Evolutionary conservation across 2,888 invertebrate genomes (phyloP).

Genomic region (Gryllus longicercus): DNA sequence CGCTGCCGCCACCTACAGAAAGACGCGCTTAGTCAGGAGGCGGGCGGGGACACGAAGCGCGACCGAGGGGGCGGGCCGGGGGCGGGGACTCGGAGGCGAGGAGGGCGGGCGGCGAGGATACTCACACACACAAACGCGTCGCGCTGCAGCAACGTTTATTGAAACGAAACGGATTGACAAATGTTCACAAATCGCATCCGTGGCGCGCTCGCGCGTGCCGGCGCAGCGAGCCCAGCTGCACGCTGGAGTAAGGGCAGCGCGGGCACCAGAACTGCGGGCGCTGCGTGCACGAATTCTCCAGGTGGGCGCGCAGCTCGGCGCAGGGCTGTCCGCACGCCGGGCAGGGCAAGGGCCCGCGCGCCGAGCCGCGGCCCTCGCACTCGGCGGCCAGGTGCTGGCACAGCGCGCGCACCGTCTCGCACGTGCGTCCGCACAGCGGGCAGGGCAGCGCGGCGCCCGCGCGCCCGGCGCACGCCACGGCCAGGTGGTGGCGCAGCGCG

Average conservation of each 20-base stretch:
- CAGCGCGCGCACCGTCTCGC: slow-evolving; percentile 2
- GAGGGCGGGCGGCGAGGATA: not conserved
- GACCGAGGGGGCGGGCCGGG: not conserved
- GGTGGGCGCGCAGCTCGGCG: not conserved
- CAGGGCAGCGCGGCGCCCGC: slow-evolving; percentile 3
- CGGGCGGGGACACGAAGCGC: not conserved
- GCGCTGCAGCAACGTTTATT: too few relatives aligned
- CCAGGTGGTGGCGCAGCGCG: not conserved
- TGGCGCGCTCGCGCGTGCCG: not conserved
- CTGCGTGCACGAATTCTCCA: not conserved
- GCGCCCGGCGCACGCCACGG: not conserved
- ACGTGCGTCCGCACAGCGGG: not conserved
- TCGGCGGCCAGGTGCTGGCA: not conserved
- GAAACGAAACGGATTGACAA: too few relatives aligned
- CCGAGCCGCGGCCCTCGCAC: not conserved
- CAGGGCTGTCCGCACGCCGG: slow-evolving; percentile 1
- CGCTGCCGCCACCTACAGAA: not conserved
- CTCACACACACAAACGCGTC: too few relatives aligned
- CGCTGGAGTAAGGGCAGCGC: not conserved
- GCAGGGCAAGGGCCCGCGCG: not conserved
- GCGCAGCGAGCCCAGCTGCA: not conserved
- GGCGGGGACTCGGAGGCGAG: not conserved
- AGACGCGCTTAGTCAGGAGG: not conserved
- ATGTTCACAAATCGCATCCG: not conserved
- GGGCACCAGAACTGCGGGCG: not conserved